phyloP scores from a whole-genome alignment of 2,888 invertebrate genomes.

The Pollenia labialis region DNA sequence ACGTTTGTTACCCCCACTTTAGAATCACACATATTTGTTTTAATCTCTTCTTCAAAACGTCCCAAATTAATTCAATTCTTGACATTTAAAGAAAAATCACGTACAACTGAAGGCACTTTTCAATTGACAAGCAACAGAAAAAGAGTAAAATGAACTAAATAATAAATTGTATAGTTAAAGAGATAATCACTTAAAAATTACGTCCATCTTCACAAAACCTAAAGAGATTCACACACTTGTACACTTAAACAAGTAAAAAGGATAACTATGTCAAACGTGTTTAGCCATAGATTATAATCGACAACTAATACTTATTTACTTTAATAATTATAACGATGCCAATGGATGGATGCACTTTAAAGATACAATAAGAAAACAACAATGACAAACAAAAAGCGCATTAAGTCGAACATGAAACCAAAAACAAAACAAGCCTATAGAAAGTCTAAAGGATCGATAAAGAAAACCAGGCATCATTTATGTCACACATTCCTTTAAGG shows the following conservation, averaged over 20 bases:
- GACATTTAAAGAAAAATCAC: constrained; percentile 62
- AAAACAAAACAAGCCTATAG: background rate
- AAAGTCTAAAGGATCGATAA: background rate
- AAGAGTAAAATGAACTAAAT: background rate
- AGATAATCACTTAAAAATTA: constrained; percentile 42
- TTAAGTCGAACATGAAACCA: background rate
- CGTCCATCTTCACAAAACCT: constrained; percentile 13
- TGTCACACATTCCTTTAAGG: constrained; percentile 18
- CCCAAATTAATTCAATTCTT: constrained; percentile 53
- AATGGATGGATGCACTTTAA: constrained; percentile 53
- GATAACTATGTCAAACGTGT: constrained; percentile 72
- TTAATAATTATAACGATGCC: constrained; percentile 35
- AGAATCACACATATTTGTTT: constrained; percentile 42
- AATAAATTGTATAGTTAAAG: constrained; percentile 27
- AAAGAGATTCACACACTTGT: background rate
- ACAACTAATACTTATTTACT: constrained; percentile 23
- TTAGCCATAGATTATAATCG: constrained; percentile 62
- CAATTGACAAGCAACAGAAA: background rate
- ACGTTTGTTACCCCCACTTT: constrained; percentile 21
- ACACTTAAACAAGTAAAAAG: constrained; percentile 50
- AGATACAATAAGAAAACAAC: constrained; percentile 41
- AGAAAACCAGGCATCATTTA: background rate
- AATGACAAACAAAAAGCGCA: constrained; percentile 11
- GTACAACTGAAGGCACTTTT: constrained; percentile 43
- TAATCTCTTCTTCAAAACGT: constrained; percentile 14